Conservation (phyloP, 1,140 invertebrate genomes). For the Lethrus apterus region DNA sequence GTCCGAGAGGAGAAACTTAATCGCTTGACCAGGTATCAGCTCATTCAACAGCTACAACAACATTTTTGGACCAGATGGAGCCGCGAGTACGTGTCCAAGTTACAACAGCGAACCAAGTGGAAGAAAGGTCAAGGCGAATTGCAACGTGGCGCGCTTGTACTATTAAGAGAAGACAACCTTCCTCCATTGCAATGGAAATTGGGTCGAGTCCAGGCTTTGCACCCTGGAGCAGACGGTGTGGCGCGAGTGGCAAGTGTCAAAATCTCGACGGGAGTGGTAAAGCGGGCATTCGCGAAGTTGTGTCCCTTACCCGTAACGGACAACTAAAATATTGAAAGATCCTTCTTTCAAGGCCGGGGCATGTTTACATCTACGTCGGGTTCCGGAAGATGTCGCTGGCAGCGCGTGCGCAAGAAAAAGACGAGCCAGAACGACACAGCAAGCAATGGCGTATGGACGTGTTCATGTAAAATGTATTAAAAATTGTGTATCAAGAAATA, state of each 20-base stretch:
- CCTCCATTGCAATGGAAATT: background rate
- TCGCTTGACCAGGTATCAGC: background rate
- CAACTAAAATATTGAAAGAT: background rate
- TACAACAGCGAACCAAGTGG: background rate
- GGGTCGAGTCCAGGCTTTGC: background rate
- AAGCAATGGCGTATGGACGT: no score
- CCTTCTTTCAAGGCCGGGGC: conserved; percentile 1
- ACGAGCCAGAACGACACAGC: no score
- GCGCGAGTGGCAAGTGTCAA: background rate
- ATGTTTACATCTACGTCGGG: no score
- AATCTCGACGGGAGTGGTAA: background rate
- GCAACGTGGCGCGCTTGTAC: background rate
- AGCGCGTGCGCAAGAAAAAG: no score
- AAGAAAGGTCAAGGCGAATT: background rate
- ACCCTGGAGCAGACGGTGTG: background rate
- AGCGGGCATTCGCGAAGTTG: background rate
- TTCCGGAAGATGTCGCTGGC: no score
- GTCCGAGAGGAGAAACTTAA: background rate
- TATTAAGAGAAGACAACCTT: background rate
- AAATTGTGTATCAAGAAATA: no score
- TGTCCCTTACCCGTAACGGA: background rate
- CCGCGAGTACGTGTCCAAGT: background rate
- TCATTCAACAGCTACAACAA: background rate
- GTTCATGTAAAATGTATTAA: no score
- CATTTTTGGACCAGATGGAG: background rate